Conservation (phyloP, 2,113 vertebrate species). For the Erinaceus europaeus region DNA sequence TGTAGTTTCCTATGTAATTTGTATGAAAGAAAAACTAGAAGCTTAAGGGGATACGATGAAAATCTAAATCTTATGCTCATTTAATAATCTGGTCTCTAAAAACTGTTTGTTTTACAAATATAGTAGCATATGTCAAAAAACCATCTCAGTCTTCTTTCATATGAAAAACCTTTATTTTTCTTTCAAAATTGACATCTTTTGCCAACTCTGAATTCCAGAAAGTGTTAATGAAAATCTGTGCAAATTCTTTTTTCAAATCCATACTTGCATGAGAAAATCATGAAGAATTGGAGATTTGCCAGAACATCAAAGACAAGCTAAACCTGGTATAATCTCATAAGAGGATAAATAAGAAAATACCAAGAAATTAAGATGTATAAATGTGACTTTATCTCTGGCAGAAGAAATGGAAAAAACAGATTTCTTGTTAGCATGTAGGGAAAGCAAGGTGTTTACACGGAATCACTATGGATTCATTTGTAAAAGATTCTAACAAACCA, state of each 20-base stretch:
- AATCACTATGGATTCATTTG: not conserved
- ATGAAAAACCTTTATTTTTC: constrained; percentile 78
- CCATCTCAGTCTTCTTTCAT: constrained; percentile 76
- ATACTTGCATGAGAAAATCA: constrained; percentile 47
- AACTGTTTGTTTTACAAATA: constrained; percentile 79
- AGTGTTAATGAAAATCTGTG: constrained; percentile 80
- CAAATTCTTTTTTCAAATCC: constrained; percentile 62
- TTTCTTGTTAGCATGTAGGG: not conserved
- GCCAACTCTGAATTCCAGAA: constrained; percentile 78
- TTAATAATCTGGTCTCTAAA: constrained; percentile 80
- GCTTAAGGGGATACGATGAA: constrained; percentile 78
- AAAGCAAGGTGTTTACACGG: not conserved
- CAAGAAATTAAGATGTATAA: not conserved
- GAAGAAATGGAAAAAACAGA: not conserved
- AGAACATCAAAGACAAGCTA: constrained; percentile 32
- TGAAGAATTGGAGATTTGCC: constrained; percentile 25
- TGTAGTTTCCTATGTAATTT: constrained; percentile 69
- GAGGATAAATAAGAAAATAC: not conserved
- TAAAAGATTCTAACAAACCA: not conserved
- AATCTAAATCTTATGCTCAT: constrained; percentile 79
- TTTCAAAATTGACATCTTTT: constrained; percentile 78
- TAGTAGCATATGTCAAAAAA: constrained; percentile 81
- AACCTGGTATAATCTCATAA: constrained; percentile 23
- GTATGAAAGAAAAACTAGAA: constrained; percentile 78
- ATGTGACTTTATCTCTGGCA: not conserved